phyloP scores from a whole-genome alignment of 1,140 invertebrate genomes.

The Mya arenaria region DNA sequence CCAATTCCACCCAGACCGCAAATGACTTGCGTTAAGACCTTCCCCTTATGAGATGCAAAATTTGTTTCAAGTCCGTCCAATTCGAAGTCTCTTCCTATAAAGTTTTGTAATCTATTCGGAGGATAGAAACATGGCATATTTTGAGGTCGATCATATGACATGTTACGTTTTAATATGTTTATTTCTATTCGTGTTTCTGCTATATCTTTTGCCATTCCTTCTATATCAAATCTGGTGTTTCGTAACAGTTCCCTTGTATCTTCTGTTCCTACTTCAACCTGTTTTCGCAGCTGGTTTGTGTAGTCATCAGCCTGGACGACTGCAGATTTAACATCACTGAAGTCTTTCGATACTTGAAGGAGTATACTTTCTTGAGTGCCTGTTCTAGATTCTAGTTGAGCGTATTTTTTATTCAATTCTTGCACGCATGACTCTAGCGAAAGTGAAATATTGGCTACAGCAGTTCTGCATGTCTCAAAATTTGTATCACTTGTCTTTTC shows the following conservation, averaged over 20 bases:
- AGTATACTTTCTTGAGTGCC: not conserved
- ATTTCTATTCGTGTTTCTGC: too few species aligned
- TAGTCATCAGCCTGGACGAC: too few species aligned
- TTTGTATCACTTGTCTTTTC: too few species aligned
- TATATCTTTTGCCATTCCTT: not conserved
- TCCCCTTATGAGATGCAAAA: not conserved
- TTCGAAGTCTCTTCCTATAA: slow-evolving; percentile 36
- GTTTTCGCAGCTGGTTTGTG: not conserved
- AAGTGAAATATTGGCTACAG: too few species aligned
- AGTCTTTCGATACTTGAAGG: not conserved
- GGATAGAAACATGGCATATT: slow-evolving; percentile 39
- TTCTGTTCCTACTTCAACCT: not conserved
- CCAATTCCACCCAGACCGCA: slow-evolving; percentile 11
- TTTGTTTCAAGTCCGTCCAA: not conserved
- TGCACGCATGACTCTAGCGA: too few species aligned
- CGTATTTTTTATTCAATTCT: not conserved
- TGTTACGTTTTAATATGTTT: too few species aligned
- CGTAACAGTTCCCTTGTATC: not conserved
- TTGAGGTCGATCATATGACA: too few species aligned
- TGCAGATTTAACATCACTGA: not conserved
- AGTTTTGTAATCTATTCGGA: slow-evolving; percentile 13
- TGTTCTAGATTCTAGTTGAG: not conserved
- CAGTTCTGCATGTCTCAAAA: too few species aligned
- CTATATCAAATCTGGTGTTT: not conserved
- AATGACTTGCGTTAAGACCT: too few species aligned